Conservation (phyloP, 2,113 vertebrate species). For the Aix galericulata region DNA sequence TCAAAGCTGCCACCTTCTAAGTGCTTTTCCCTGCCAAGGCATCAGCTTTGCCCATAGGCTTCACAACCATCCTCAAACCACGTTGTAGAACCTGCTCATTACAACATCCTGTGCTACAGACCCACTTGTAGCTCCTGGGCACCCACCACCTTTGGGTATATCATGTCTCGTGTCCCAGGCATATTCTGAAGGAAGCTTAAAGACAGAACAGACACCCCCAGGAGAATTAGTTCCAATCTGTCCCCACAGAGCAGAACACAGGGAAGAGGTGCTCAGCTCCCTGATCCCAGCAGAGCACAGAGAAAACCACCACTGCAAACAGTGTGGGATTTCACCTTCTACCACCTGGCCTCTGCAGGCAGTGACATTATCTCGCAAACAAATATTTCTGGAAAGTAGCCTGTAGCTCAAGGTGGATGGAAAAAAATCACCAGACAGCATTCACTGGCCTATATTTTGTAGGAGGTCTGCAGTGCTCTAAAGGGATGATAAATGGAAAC, state of each 20-base stretch:
- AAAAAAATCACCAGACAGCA: neutral
- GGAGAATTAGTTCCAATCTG: neutral
- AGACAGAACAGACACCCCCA: neutral
- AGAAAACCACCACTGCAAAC: neutral
- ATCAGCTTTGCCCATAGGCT: neutral
- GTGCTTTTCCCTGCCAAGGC: neutral
- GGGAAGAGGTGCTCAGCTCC: neutral
- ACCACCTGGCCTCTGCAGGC: neutral
- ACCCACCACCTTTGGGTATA: neutral
- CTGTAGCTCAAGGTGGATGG: neutral
- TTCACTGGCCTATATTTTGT: neutral
- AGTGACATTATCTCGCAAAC: neutral
- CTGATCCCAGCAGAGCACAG: neutral
- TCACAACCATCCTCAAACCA: neutral
- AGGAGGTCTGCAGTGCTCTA: neutral
- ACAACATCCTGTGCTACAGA: neutral
- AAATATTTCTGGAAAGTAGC: neutral
- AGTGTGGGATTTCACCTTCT: neutral
- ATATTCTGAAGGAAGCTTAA: neutral
- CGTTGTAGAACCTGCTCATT: neutral
- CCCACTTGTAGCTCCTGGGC: neutral
- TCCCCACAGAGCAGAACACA: accelerated
- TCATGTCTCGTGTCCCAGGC: neutral
- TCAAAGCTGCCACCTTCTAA: neutral
- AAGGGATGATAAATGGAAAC: neutral